Evolutionary conservation across 2,888 invertebrate species (phyloP), one percentile per base, ranked within the genome.

Genomic region (Ellobium chinense): DNA sequence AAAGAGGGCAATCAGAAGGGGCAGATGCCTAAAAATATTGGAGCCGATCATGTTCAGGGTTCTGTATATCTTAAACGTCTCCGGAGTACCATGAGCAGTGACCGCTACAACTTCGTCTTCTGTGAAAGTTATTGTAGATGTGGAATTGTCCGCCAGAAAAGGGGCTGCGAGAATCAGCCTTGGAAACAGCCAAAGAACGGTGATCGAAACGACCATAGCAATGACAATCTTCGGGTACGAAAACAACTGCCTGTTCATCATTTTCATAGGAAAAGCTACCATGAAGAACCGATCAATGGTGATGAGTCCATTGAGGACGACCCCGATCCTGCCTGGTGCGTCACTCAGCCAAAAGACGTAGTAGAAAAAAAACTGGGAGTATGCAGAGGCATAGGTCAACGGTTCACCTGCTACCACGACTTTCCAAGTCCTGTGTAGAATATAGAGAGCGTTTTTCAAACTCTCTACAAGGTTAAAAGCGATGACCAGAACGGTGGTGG

Each of bases 351-450:
- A 63, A 18, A 27, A 29, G 27, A 63, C 29, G 12, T 63, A 63
- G 29, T 63, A 63, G 18, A 63, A n/a, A 63, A 63, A 63, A 29
- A 63, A 63, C 27, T 63, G 24, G 31, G 63, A 24, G 29, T 63
- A 63, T 18, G 29, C 27, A 5, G 63, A 63, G 24, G 12, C 18
- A n/a, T 29, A 63, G 3, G 63, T 29, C 7, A 63, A 5, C 12
- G 29, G 29, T 4, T n/a, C 3, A 18, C 29, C 29, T 27, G 2
- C 31, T 18, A 24, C 3, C 14, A 60, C n/a, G 7, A 29, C 14
- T 63, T 12, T 9, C 7, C 27, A 24, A 3, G 29, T 3, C 24
- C 63, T 2, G 12, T 18, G 18, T 2, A 29, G 4, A 3, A n/a
- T 18, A 63, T 27, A 63, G 27, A 18, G 14, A 31, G 29, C 18